Conservation (phyloP, 2,888 invertebrate species). For the Nasonia oneida region DNA sequence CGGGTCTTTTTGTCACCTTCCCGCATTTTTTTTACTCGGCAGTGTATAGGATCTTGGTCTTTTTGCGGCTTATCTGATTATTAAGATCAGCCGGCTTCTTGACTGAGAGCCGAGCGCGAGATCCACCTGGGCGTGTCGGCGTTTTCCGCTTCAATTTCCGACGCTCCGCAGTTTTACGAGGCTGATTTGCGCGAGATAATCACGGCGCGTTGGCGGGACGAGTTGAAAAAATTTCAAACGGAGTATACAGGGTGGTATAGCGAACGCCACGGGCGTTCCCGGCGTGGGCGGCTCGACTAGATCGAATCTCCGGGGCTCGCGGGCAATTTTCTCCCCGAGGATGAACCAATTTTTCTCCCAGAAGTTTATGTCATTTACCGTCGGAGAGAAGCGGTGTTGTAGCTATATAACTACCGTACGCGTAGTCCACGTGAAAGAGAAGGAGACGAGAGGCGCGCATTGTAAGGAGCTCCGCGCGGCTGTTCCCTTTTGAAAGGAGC, state of each 20-base stretch:
- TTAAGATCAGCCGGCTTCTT: slow-evolving; percentile 32
- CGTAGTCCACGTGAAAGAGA: background rate
- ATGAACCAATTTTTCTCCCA: background rate
- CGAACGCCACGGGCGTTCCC: slow-evolving; percentile 31
- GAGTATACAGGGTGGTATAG: background rate
- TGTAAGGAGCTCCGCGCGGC: slow-evolving; percentile 41
- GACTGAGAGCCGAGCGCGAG: slow-evolving; percentile 24
- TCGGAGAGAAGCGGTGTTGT: slow-evolving; percentile 16
- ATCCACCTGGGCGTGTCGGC: slow-evolving; percentile 31
- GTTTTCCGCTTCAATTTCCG: slow-evolving; percentile 10
- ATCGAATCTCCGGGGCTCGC: slow-evolving; percentile 56
- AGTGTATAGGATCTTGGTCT: background rate
- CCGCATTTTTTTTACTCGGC: background rate
- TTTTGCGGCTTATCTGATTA: slow-evolving; percentile 39
- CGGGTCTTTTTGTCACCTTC: slow-evolving; percentile 45
- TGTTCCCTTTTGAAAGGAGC: slow-evolving; percentile 60
- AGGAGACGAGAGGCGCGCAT: slow-evolving; percentile 27
- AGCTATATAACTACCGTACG: slow-evolving; percentile 11
- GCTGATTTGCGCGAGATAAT: too few relatives aligned
- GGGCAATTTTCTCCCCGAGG: slow-evolving; percentile 27
- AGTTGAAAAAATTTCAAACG: background rate
- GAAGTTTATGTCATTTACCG: background rate
- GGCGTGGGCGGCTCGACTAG: slow-evolving; percentile 16
- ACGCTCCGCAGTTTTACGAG: too few relatives aligned
- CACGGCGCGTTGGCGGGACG: too few relatives aligned